phyloP scores from a whole-genome alignment of 2,113 vertebrate genomes.

The Chaenogobius annularis region DNA sequence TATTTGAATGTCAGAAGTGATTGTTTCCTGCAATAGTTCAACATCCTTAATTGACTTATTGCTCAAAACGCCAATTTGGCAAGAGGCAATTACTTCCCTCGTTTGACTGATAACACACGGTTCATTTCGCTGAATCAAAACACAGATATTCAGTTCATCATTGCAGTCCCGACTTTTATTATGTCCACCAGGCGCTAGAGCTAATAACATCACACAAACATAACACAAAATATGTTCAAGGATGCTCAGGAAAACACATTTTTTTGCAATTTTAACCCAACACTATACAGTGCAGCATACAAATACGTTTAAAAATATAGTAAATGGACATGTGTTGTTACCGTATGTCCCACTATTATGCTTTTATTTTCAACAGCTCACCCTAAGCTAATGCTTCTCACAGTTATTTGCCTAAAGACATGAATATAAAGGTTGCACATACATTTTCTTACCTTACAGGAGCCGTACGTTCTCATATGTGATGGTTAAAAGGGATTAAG shows the following conservation, averaged over 20 bases:
- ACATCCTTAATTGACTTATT: conserved; percentile 56
- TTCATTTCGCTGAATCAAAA: conserved; percentile 35
- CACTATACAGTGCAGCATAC: not conserved
- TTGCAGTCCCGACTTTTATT: conserved; percentile 25
- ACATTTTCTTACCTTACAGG: not conserved
- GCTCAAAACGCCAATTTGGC: conserved; percentile 55
- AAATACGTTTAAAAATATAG: not conserved
- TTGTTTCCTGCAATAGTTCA: conserved; percentile 46
- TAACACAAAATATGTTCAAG: not conserved
- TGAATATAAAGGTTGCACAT: not conserved
- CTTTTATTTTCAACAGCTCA: not conserved
- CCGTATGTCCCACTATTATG: not conserved
- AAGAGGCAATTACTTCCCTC: conserved; percentile 35
- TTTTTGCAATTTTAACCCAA: not conserved
- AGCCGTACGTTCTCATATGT: not conserved
- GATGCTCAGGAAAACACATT: not conserved
- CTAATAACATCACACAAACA: conserved; percentile 1
- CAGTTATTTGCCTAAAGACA: not conserved
- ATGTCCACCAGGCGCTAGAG: conserved; percentile 8
- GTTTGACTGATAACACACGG: conserved; percentile 41
- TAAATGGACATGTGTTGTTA: not conserved
- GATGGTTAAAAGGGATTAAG: not conserved
- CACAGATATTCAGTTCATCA: conserved; percentile 34
- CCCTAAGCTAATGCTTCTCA: not conserved
- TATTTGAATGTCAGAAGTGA: conserved; percentile 59